Conservation (phyloP, 2,113 vertebrate genomes). For the Deroptyus accipitrinus region DNA sequence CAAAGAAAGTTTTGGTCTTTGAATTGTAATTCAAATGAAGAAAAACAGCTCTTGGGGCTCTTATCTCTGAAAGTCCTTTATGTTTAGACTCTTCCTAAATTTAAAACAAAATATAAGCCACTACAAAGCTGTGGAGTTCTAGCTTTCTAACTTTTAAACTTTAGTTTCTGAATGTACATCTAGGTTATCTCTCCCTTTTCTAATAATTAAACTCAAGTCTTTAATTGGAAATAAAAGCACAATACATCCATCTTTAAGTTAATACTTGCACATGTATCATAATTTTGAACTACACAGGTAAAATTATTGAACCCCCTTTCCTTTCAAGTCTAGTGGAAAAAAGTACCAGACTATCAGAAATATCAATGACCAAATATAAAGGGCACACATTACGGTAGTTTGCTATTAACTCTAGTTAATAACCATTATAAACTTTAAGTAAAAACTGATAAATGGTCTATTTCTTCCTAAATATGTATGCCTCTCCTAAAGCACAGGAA, state of each 20-base stretch:
- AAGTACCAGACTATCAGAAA: neutral
- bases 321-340: neutral
- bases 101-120: neutral
- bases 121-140: neutral
- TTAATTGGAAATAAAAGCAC: neutral
- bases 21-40: neutral
- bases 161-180: neutral
- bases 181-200: neutral
- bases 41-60: neutral
- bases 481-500: neutral
- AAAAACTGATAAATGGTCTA: neutral
- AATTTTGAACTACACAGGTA: neutral
- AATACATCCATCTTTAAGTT: neutral
- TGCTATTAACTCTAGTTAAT: neutral
- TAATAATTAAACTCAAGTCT: neutral
- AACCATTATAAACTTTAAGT: neutral
- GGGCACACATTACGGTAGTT: rapidly evolving
- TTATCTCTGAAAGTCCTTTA: neutral
- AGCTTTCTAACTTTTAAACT: neutral
- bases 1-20: neutral
- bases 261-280: neutral
- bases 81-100: neutral
- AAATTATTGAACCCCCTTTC: neutral
- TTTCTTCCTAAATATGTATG: neutral
- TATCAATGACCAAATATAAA: neutral